Base-by-base conservation (phyloP, 2,113 vertebrate species). In the Tylochromis polylepis region DNA sequence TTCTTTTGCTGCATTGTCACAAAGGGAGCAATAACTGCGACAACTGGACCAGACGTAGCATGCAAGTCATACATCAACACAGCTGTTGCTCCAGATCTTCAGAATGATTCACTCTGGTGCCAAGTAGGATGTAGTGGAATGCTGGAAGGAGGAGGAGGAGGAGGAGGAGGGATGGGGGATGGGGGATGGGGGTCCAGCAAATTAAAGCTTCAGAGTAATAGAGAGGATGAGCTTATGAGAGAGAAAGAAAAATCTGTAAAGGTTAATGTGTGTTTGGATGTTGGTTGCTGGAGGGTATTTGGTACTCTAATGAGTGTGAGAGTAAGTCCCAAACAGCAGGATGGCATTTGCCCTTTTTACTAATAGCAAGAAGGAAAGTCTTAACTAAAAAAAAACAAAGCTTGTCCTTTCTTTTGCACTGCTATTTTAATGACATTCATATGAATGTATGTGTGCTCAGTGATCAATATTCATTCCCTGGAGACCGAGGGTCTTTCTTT, bases 211-310 rank as follows among this genome's bases (percentile, higher is more conserved):
- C 6, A 20, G 56, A 84, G 38, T 36, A 22, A 31, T 20, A 83
- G 46, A 49, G 38, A 7, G 46, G 77, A 65, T 3, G 24, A 70
- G 4, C 7, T 9, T 5, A 51, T 11, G 3, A 8, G 12, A n/a
- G 20, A 2, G 4, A 81, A 79, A n/a, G 27, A 34, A 46, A 62
- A 62, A 62, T 62, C n/a, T 79, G 59, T 83, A 93, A 94, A 95
- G 94, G 94, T 95, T 95, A 94, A 95, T 95, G 92, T 86, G 87
- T 90, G 93, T 92, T 91, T 93, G 93, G 91, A 93, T 91, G 89
- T 43, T 87, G 86, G 87, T 60, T 57, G 89, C 92, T 85, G 24
- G 43, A 85, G 91, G 92, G 90, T 83, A 80, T 91, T 79, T 78
- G 11, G 38, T 51, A 10, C 87, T 81, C 55, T 94, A 94, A 96